Base-by-base conservation (phyloP, 2,888 invertebrate genomes). In the Chrysina gloriosa region DNA sequence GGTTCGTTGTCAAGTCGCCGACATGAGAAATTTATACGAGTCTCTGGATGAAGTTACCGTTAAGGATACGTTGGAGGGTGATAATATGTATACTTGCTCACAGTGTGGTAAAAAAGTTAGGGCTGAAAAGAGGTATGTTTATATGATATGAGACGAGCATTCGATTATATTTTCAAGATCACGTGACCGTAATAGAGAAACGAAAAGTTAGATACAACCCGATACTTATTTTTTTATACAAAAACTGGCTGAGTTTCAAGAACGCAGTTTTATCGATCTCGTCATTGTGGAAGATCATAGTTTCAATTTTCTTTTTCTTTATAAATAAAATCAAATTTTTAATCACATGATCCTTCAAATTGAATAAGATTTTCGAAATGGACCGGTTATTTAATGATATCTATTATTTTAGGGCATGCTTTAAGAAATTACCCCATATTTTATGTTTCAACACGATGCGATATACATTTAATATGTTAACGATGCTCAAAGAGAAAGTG, bases 61-160 rank as follows among this genome's bases (percentile, higher is more conserved):
- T 5, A 97, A 97, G 81, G 97, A 97, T 81, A 97, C 96, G 23
- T 84, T 97, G 0, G 97, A 97, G 83, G 97, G 97, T 48, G 97
- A 97, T 84, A 97, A 97, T 82, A 97, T 97, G 93, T 97, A 97
- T 82, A 97, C 96, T 0, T 97, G 97, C 81, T 96, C 96, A 9
- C 95, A 96, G 77, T 97, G 97, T 81, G 93, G 95, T 3, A 94
- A 93, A 78, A 97, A 97, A 88, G 97, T 97, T 45, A 87, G 97
- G 48, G 97, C 97, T 0, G 97, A 97, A 82, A 97, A 97, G 82
- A 86, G 94, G 90, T 91, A 78, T 69, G 67, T 69, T 14, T 50
- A 34, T 34, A n/a, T 34, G 11, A 34, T n/a, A n/a, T n/a, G n/a
- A n/a, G n/a, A n/a, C n/a, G n/a, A n/a, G n/a, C n/a, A n/a, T n/a